phyloP scores from a whole-genome alignment of 1,140 invertebrate species.

The Eupeodes corollae region DNA sequence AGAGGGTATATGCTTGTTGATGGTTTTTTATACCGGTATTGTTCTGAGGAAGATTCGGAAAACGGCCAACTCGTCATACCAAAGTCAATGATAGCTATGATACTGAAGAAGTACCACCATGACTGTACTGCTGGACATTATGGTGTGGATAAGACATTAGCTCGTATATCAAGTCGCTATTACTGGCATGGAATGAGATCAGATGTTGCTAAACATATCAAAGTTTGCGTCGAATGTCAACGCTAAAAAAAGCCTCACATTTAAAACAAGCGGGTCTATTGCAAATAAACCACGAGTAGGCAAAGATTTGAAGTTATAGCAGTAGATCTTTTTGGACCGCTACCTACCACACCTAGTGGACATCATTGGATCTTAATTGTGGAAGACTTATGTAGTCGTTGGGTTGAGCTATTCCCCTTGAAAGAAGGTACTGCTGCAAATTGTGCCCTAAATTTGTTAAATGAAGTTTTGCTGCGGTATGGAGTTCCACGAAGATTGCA shows the following conservation, averaged over 20 bases:
- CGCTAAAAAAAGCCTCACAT: slow-evolving; percentile 18
- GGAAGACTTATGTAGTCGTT: slow-evolving; percentile 15
- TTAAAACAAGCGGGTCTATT: slow-evolving; percentile 19
- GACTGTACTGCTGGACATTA: slow-evolving; percentile 19
- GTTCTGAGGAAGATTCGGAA: slow-evolving; percentile 7
- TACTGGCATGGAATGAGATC: slow-evolving; percentile 20
- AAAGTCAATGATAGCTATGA: slow-evolving; percentile 1
- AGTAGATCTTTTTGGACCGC: slow-evolving; percentile 25
- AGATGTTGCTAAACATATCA: neutral
- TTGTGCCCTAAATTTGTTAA: slow-evolving; percentile 20
- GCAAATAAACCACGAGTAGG: slow-evolving; percentile 9
- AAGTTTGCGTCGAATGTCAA: neutral
- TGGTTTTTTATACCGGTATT: slow-evolving; percentile 6
- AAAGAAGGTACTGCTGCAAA: slow-evolving; percentile 20
- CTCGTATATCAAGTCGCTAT: slow-evolving; percentile 14
- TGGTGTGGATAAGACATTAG: slow-evolving; percentile 16
- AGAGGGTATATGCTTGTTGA: slow-evolving; percentile 8
- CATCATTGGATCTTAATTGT: slow-evolving; percentile 26
- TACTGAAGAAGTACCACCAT: slow-evolving; percentile 16
- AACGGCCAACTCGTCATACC: slow-evolving; percentile 14
- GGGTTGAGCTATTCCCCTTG: slow-evolving; percentile 26
- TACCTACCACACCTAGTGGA: slow-evolving; percentile 10
- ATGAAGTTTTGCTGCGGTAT: slow-evolving; percentile 32
- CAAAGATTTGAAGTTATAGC: slow-evolving; percentile 20
- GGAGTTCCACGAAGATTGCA: slow-evolving; percentile 25